Conservation (phyloP, 2,113 vertebrate genomes). For the Cnemophilus loriae region DNA sequence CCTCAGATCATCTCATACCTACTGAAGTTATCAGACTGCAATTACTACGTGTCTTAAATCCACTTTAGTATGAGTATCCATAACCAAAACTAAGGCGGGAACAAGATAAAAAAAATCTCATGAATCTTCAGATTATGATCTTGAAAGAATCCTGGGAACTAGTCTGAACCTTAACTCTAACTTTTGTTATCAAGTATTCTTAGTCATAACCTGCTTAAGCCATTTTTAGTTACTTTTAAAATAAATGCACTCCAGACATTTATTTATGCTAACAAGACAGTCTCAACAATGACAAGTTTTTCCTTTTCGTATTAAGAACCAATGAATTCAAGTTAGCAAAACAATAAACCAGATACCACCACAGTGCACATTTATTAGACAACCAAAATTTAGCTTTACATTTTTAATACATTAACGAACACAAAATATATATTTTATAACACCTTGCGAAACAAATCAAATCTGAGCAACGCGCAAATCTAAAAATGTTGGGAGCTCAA, state of each 20-base stretch:
- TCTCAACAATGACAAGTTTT: background rate
- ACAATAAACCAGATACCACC: background rate
- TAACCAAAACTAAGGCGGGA: background rate
- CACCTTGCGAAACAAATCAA: background rate
- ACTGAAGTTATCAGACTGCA: background rate
- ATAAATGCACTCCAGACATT: background rate
- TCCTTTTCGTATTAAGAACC: background rate
- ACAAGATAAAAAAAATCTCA: background rate
- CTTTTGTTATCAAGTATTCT: background rate
- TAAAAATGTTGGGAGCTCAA: slow-evolving; percentile 37
- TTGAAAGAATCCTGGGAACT: background rate
- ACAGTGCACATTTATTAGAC: slow-evolving; percentile 45
- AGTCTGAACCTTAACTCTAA: background rate
- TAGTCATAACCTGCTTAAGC: background rate
- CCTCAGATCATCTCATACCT: background rate
- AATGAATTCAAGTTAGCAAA: background rate
- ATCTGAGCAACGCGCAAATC: slow-evolving; percentile 7
- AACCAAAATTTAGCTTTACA: slow-evolving; percentile 15
- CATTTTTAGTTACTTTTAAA: background rate
- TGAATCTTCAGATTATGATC: background rate
- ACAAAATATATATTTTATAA: background rate
- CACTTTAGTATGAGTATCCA: background rate
- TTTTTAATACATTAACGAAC: slow-evolving; percentile 14
- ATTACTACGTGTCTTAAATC: background rate
- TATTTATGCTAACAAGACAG: background rate